Percentiles rank a stretch among this genome's conserved stretches.
These are phyloP conservation scores for Athalia rosae DNA, from an alignment of 2,888 invertebrate genomes.

Conservation along the genomic window DNA sequence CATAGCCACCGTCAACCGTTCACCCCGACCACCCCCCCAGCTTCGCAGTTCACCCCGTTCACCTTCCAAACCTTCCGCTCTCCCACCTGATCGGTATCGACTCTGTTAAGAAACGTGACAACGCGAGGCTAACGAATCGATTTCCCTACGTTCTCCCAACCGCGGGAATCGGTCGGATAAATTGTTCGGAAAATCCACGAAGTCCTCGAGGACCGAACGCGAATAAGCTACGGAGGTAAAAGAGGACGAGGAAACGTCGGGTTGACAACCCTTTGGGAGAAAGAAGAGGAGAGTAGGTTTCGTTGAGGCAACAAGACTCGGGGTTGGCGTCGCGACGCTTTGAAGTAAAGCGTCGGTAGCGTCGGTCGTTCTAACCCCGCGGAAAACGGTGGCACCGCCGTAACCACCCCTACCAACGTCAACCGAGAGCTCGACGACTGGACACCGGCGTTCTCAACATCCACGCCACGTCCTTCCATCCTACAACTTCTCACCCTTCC, in stretches of 20 bases:
- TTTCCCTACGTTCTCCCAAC: too few species aligned
- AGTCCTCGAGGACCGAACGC: too few species aligned
- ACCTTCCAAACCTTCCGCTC: slow-evolving; percentile 6
- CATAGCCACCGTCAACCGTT: slow-evolving; percentile 59
- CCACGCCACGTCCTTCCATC: slow-evolving; percentile 17
- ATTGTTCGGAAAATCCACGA: too few species aligned
- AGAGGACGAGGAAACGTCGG: not conserved
- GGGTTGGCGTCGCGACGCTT: slow-evolving; percentile 38
- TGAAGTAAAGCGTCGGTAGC: slow-evolving; percentile 32
- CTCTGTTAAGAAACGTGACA: slow-evolving; percentile 63
- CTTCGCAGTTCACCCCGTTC: slow-evolving; percentile 21
- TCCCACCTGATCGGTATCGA: slow-evolving; percentile 66
- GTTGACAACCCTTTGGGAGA: slow-evolving; percentile 25
- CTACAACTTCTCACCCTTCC: slow-evolving; percentile 9
- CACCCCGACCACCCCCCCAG: slow-evolving; percentile 8
- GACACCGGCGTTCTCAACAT: not conserved
- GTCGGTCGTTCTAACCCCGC: not conserved
- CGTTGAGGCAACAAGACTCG: slow-evolving; percentile 46
- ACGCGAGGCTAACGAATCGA: too few species aligned
- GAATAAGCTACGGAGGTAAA: too few species aligned
- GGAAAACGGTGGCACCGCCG: slow-evolving; percentile 22
- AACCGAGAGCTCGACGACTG: slow-evolving; percentile 6
- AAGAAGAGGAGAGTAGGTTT: slow-evolving; percentile 12
- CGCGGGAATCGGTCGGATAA: too few species aligned
- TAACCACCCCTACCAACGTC: too few species aligned